Conservation (phyloP, 1,140 invertebrate species). For the Eriosoma lanigerum region DNA sequence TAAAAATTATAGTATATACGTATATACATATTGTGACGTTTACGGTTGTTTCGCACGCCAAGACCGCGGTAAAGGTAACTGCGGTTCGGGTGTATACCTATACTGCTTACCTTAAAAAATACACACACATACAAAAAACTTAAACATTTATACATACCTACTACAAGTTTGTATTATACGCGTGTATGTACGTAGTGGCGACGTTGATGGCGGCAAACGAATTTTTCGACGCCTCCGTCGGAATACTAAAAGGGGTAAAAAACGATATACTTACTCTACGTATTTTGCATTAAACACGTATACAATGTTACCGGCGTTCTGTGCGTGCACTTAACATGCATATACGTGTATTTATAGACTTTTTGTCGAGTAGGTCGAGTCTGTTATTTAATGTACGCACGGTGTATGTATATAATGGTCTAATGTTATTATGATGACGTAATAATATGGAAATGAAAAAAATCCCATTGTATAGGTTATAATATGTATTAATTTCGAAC, state of each 20-base stretch:
- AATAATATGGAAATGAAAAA: background rate
- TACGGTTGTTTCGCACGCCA: constrained; percentile 46
- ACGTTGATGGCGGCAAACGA: background rate
- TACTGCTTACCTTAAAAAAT: no score
- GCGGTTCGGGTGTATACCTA: background rate
- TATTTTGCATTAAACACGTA: background rate
- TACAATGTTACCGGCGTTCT: background rate
- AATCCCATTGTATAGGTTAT: no score
- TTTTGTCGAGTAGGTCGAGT: no score
- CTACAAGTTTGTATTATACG: background rate
- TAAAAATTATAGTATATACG: constrained; percentile 12
- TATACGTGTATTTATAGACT: background rate
- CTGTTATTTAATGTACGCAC: no score
- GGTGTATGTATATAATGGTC: background rate
- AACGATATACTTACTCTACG: background rate
- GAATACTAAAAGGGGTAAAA: constrained; percentile 10
- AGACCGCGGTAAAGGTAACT: background rate
- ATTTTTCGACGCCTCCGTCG: constrained; percentile 30
- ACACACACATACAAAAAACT: background rate
- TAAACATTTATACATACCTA: background rate
- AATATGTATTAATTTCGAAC: no score
- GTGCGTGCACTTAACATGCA: background rate
- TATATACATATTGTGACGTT: background rate
- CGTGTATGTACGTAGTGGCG: no score
- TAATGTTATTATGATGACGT: background rate